Conservation (phyloP, 2,888 invertebrate species). For the Ochropleura leucogaster region DNA sequence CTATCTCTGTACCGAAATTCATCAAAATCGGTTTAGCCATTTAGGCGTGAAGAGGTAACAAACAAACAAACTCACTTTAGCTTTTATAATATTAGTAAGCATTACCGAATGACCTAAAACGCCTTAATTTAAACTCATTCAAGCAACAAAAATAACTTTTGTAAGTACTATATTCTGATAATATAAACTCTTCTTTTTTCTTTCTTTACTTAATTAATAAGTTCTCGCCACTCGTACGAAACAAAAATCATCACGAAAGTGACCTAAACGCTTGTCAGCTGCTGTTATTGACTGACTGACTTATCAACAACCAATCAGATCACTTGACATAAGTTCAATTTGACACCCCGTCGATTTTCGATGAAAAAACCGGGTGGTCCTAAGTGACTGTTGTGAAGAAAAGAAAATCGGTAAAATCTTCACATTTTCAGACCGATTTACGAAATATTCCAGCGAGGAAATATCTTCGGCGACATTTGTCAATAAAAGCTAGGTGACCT, state of each 20-base stretch:
- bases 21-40: too few relatives aligned
- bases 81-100: too few relatives aligned
- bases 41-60: too few relatives aligned
- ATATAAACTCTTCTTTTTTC: too few relatives aligned
- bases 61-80: too few relatives aligned
- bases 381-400: background rate
- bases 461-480: slow-evolving; percentile 4
- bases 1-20: too few relatives aligned
- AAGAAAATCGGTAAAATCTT: background rate
- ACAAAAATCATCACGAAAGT: background rate
- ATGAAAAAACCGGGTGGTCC: background rate
- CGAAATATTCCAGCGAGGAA: background rate
- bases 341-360: background rate
- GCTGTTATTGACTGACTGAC: background rate
- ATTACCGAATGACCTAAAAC: too few relatives aligned
- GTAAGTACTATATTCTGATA: too few relatives aligned
- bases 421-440: background rate
- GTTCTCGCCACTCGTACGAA: background rate
- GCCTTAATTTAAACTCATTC: too few relatives aligned
- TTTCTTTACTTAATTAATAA: too few relatives aligned
- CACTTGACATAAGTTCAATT: background rate
- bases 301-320: background rate
- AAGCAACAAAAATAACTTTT: too few relatives aligned
- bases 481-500: slow-evolving; percentile 21
- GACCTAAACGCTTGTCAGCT: background rate